phyloP scores from a whole-genome alignment of 2,888 invertebrate genomes.

The Stenolophus ochropezus region DNA sequence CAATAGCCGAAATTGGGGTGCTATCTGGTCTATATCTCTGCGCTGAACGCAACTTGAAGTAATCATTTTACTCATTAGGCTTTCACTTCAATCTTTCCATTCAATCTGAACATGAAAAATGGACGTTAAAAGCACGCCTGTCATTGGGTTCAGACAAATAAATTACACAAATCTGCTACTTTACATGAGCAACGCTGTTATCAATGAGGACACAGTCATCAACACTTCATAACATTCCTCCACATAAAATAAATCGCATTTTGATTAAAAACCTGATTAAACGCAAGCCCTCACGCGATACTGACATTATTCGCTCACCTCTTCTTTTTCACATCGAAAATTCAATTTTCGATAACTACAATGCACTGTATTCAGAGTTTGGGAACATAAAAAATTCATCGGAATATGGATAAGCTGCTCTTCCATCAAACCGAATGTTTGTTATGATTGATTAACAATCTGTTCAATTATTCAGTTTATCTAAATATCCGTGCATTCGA shows the following conservation, averaged over 20 bases:
- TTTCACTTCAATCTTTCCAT: not conserved
- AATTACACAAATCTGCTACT: not conserved
- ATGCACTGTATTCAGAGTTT: conserved; percentile 12
- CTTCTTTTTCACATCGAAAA: conserved; percentile 1
- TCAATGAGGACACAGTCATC: conserved; percentile 10
- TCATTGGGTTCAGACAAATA: conserved; percentile 13
- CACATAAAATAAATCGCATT: conserved; percentile 26
- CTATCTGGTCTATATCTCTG: not conserved
- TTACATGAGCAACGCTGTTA: conserved; percentile 1
- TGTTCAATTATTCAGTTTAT: conserved; percentile 3
- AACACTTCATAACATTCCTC: conserved; percentile 9
- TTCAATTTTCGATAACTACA: conserved; percentile 13
- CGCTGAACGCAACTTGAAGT: not conserved
- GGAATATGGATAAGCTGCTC: not conserved
- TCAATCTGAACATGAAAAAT: not conserved
- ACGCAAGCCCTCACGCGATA: not conserved
- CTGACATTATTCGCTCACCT: not conserved
- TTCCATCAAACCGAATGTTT: conserved; percentile 7
- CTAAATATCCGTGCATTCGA: not conserved
- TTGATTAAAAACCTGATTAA: conserved; percentile 21
- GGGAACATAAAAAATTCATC: conserved; percentile 15
- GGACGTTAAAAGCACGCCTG: not conserved
- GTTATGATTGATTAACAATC: not conserved
- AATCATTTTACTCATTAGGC: not conserved
- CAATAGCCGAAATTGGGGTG: not conserved